Conservation (phyloP, 2,888 invertebrate species). For the Syrphus vitripennis region DNA sequence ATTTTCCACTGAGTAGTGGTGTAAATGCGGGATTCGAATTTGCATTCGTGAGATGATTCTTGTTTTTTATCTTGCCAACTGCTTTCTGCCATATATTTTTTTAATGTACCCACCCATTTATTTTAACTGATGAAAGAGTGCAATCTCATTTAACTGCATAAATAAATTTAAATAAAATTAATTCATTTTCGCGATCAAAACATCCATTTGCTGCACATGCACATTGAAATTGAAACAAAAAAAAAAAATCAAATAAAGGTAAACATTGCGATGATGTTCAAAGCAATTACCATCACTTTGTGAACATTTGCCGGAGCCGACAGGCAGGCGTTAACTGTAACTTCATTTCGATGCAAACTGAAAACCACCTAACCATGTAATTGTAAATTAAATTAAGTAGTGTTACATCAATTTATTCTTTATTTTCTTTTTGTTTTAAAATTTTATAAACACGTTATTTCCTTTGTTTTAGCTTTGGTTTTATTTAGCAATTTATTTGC, state of each 20-base stretch:
- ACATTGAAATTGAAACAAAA: neutral
- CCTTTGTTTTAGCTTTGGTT: constrained; percentile 14
- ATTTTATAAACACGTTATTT: constrained; percentile 17
- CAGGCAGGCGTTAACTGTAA: constrained; percentile 27
- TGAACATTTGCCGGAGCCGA: constrained; percentile 17
- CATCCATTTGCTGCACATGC: neutral
- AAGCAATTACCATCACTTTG: constrained; percentile 51
- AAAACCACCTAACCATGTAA: constrained; percentile 53
- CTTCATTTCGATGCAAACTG: constrained; percentile 37
- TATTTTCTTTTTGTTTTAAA: neutral
- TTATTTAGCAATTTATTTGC: constrained; percentile 35
- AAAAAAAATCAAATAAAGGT: neutral
- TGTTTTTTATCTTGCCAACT: too few species aligned
- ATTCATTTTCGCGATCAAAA: neutral
- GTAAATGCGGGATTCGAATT: too few species aligned
- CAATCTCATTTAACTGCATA: neutral
- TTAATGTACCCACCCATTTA: neutral
- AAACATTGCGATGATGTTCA: constrained; percentile 31
- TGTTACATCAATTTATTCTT: constrained; percentile 58
- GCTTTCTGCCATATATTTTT: too few species aligned
- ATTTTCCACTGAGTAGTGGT: too few species aligned
- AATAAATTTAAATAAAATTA: neutral
- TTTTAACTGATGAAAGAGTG: neutral
- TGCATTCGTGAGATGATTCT: too few species aligned
- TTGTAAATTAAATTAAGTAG: constrained; percentile 56